Evolutionary conservation across 2,888 invertebrate species (phyloP).

Genomic region (Agrilus mali): DNA sequence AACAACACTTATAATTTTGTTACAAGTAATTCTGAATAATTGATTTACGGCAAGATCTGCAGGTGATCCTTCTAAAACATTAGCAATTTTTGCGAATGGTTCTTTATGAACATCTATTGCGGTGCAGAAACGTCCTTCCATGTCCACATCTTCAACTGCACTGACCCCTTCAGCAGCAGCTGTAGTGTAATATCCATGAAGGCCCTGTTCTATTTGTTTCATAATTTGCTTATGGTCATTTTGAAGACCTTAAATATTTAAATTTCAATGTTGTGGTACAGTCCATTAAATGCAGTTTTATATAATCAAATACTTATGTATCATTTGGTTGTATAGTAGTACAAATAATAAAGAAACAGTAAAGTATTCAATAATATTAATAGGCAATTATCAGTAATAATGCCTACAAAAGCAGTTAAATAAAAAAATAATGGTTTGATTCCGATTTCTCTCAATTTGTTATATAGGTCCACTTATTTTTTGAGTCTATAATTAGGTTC

Average conservation of each 20-base stretch:
- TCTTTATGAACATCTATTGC: conserved; percentile 18
- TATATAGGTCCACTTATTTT: too few relatives aligned
- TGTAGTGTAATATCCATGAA: conserved; percentile 39
- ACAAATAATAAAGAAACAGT: too few relatives aligned
- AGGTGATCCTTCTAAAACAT: conserved; percentile 66
- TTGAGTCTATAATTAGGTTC: too few relatives aligned
- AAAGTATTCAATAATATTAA: too few relatives aligned
- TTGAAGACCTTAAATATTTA: conserved; percentile 51
- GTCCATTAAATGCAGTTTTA: too few relatives aligned
- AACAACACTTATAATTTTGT: conserved; percentile 14
- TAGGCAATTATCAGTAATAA: too few relatives aligned
- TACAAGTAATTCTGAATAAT: background rate
- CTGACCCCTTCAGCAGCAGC: conserved; percentile 1
- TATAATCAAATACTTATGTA: too few relatives aligned
- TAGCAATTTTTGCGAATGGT: conserved; percentile 58
- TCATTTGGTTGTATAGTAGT: too few relatives aligned
- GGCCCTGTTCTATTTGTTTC: conserved; percentile 67
- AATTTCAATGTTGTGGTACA: background rate
- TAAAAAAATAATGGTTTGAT: too few relatives aligned
- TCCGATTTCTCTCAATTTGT: too few relatives aligned
- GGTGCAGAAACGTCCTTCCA: conserved; percentile 4
- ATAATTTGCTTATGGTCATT: conserved; percentile 81
- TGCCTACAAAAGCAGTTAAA: too few relatives aligned
- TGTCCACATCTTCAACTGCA: conserved; percentile 2
- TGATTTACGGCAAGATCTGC: conserved; percentile 64